A percentile compares a stretch with the other conserved stretches of the same genome.
Conservation (phyloP, 2,888 invertebrate genomes). For the Limnephilus auricula region DNA sequence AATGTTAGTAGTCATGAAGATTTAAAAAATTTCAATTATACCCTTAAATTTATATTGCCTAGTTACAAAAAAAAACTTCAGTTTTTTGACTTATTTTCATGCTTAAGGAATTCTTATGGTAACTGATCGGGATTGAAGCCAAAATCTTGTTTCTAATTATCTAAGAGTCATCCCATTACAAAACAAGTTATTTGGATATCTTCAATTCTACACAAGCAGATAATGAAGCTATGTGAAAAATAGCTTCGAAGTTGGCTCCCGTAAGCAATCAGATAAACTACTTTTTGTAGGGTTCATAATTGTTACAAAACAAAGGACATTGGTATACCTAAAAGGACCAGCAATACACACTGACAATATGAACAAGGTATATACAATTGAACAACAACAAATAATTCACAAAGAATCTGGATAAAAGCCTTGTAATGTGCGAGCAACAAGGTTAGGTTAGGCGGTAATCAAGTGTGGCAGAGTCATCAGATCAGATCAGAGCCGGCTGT, state of each 20-base stretch:
- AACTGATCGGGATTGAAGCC: too few relatives aligned
- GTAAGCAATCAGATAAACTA: too few relatives aligned
- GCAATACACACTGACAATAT: not conserved
- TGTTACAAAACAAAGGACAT: not conserved
- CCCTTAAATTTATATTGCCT: not conserved
- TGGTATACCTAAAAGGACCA: not conserved
- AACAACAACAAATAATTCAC: conserved; percentile 22
- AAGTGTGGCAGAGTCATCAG: not conserved
- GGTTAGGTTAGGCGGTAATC: not conserved
- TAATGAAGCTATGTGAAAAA: not conserved
- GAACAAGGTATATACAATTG: conserved; percentile 10
- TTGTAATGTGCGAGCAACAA: not conserved
- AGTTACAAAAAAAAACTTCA: not conserved
- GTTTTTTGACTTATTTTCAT: too few relatives aligned
- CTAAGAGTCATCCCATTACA: too few relatives aligned
- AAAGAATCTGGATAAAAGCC: not conserved
- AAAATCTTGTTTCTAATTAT: too few relatives aligned
- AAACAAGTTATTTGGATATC: too few relatives aligned
- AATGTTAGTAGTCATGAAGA: not conserved
- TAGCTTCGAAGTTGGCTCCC: too few relatives aligned
- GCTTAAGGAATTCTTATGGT: too few relatives aligned
- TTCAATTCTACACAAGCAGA: not conserved
- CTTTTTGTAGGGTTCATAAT: not conserved
- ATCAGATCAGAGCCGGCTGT: conserved; percentile 30
- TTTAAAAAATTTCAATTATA: not conserved